A percentile compares a stretch with the other conserved stretches of the same genome.
Evolutionary conservation across 2,113 vertebrate genomes (phyloP).

Genomic region (Oryzias woworae): DNA sequence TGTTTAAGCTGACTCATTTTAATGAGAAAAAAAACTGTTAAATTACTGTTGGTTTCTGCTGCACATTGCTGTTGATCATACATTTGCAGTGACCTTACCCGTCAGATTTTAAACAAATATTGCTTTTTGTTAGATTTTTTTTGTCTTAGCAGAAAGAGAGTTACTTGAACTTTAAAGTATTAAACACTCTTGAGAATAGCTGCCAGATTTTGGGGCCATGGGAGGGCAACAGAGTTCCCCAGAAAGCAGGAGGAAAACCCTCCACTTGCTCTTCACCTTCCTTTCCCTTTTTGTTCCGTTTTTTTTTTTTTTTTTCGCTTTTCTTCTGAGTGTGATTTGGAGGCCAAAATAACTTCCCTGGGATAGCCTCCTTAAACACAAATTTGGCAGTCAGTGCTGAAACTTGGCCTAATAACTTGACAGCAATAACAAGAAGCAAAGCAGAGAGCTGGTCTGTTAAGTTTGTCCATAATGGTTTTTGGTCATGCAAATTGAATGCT

Average conservation of each 20-base stretch:
- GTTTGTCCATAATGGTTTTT: too few relatives aligned
- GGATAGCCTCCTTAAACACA: slow-evolving; percentile 3
- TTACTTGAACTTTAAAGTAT: too few relatives aligned
- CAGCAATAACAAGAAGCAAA: not conserved
- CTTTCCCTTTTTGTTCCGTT: not conserved
- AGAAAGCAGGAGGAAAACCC: slow-evolving; percentile 3
- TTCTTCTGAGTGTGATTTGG: not conserved
- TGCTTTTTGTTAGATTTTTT: too few relatives aligned
- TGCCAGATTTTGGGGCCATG: not conserved
- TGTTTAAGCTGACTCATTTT: too few relatives aligned
- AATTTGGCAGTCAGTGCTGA: not conserved
- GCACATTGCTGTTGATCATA: too few relatives aligned
- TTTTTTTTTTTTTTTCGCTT: not conserved
- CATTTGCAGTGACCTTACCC: too few relatives aligned
- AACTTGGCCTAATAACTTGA: not conserved
- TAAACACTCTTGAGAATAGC: not conserved
- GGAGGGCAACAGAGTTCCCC: slow-evolving; percentile 10
- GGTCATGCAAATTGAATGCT: too few relatives aligned
- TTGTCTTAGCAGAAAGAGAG: too few relatives aligned
- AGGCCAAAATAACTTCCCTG: slow-evolving; percentile 23
- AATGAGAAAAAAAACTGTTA: too few relatives aligned
- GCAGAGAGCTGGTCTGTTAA: not conserved
- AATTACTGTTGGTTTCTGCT: too few relatives aligned
- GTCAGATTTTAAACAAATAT: too few relatives aligned
- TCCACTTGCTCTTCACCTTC: not conserved